phyloP scores from a whole-genome alignment of 1,140 invertebrate species.

The Vanessa tameamea region DNA sequence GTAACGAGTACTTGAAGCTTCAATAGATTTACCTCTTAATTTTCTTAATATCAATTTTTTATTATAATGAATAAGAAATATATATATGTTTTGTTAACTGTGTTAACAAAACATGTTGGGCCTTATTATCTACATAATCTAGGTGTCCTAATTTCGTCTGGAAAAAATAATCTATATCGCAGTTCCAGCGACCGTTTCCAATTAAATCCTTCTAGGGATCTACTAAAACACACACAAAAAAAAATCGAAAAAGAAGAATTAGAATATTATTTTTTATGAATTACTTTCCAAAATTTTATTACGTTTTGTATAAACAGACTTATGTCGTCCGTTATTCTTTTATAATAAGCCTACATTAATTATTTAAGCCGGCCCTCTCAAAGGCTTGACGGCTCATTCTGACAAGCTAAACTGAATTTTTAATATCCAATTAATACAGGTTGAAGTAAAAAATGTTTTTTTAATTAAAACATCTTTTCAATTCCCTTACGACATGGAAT shows the following conservation, averaged over 20 bases:
- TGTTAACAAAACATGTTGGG: no score
- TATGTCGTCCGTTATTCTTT: conserved; percentile 12
- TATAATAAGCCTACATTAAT: conserved; percentile 24
- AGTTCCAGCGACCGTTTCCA: no score
- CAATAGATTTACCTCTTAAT: neutral
- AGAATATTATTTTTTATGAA: neutral
- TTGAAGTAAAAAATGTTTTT: conserved; percentile 15
- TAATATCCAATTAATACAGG: conserved; percentile 24
- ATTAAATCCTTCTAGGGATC: no score
- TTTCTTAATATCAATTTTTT: no score
- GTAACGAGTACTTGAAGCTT: neutral
- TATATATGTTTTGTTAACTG: no score
- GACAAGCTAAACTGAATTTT: conserved; percentile 31
- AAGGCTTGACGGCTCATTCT: conserved; percentile 22
- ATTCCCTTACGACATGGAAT: neutral
- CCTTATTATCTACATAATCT: no score
- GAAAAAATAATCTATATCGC: no score
- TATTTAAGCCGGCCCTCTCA: conserved; percentile 25
- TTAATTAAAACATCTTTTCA: conserved; percentile 18
- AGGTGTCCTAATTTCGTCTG: no score
- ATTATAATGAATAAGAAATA: no score
- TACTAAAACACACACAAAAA: no score
- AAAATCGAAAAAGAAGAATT: no score
- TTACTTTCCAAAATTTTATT: conserved; percentile 4
- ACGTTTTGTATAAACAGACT: conserved; percentile 1